Base-by-base conservation (phyloP, 2,888 invertebrate genomes). In the Agrotis segetum region DNA sequence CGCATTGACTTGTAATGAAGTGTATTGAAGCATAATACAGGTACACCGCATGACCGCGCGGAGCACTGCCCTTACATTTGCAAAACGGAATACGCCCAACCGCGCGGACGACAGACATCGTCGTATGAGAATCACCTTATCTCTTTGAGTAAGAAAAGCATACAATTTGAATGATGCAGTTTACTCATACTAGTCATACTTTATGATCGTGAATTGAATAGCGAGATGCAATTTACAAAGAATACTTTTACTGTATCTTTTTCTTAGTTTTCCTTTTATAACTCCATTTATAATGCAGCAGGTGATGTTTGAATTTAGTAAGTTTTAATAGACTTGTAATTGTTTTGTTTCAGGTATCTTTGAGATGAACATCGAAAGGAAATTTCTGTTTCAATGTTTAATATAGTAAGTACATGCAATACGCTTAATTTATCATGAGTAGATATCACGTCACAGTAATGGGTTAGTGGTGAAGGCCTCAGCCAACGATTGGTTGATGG, bases 361-460 rank as follows among this genome's bases (percentile, higher is more conserved):
- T 75, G 73, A 74, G 67, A 75, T 82, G 83, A 79, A 67, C 60
- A 66, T 46, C 71, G 60, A 34, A 62, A 68, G 4, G 59, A 44
- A 55, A 71, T 60, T 61, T 59, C 52, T 66, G 21, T 62, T 70
- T 58, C 67, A 60, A 50, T 49, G 61, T 58, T 74, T 56, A 19
- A 63, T 17, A 66, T 69, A 74, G 78, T 82, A 83, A 83, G 85
- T 83, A 83, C 40, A 19, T 67, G n/a, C 13, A 69, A 52, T 7
- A 64, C 0, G 7, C 7, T 13, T 34, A 34, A 5, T 56, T 56
- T 1, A 17, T 55, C 17, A 55, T 24, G 19, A 17, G 9, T 53
- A 40, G 9, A 40, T 40, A 40, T 40, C 40, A 40, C 9, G 34
- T 34, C 34, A 34, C 34, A 34, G 34, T 34, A 7, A 34, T 34